These are phyloP conservation scores for Arctocebus calabarensis DNA, from an alignment of 2,797 vertebrate genomes.

Conservation along the genomic window DNA sequence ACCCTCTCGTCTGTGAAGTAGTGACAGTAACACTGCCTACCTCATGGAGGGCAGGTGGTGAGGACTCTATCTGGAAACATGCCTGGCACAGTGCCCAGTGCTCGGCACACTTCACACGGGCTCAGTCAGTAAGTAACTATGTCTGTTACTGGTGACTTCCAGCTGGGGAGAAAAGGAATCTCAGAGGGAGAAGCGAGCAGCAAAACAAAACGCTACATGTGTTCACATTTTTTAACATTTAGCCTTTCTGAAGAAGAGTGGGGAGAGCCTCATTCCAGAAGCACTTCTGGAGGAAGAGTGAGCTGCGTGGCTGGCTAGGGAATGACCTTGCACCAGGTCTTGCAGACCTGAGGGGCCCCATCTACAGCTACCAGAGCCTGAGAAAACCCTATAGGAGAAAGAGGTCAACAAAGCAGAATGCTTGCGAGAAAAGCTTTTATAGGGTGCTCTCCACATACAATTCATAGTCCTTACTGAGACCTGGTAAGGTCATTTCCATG, in stretches of 20 bases:
- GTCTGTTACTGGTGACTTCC: background rate
- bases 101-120: background rate
- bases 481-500: background rate
- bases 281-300: background rate
- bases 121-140: background rate
- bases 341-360: background rate
- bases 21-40: rapidly evolving
- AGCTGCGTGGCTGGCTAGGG: background rate
- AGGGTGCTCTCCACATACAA: background rate
- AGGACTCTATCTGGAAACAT: background rate
- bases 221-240: background rate
- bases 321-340: background rate
- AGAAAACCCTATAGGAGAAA: background rate
- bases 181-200: background rate
- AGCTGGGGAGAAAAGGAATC: background rate
- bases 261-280: background rate
- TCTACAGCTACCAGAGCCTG: background rate
- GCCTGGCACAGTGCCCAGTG: background rate
- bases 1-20: too few relatives aligned
- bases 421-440: background rate
- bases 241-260: background rate
- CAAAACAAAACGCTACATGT: background rate
- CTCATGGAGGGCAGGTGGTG: background rate
- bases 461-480: background rate
- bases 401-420: background rate